Conservation (phyloP, 1,140 invertebrate genomes). For the Brachionus koreanus region DNA sequence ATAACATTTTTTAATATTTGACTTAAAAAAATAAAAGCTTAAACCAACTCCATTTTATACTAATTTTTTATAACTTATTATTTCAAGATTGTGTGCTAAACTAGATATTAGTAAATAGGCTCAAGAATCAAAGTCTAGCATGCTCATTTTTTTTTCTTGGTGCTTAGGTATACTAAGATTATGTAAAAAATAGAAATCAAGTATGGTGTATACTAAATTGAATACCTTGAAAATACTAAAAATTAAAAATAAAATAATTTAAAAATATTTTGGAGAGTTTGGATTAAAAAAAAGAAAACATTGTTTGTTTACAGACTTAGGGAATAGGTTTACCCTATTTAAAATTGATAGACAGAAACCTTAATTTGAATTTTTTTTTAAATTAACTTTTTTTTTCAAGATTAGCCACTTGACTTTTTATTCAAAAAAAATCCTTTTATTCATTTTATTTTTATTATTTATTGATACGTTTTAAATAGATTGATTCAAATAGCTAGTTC, state of each 20-base stretch:
- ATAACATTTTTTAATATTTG: neutral
- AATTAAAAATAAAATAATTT: no score
- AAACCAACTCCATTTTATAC: neutral
- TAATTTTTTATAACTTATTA: neutral
- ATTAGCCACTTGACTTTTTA: neutral
- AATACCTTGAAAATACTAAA: no score
- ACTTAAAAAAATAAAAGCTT: neutral
- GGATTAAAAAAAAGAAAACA: neutral
- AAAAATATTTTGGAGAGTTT: neutral
- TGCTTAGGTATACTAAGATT: neutral
- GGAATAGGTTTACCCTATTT: neutral
- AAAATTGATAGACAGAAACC: neutral
- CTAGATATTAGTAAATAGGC: neutral
- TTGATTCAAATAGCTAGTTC: neutral
- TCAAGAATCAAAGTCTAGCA: neutral
- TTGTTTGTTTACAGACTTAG: neutral
- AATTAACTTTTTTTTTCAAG: neutral
- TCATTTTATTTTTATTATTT: neutral
- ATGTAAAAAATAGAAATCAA: neutral
- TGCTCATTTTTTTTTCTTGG: neutral
- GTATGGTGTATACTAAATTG: neutral
- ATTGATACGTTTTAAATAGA: neutral
- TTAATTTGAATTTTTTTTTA: neutral
- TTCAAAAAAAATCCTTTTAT: neutral
- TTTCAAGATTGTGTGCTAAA: neutral